Evolutionary conservation across 2,113 vertebrate species (phyloP).

Genomic region (Dendropsophus ebraccatus): DNA sequence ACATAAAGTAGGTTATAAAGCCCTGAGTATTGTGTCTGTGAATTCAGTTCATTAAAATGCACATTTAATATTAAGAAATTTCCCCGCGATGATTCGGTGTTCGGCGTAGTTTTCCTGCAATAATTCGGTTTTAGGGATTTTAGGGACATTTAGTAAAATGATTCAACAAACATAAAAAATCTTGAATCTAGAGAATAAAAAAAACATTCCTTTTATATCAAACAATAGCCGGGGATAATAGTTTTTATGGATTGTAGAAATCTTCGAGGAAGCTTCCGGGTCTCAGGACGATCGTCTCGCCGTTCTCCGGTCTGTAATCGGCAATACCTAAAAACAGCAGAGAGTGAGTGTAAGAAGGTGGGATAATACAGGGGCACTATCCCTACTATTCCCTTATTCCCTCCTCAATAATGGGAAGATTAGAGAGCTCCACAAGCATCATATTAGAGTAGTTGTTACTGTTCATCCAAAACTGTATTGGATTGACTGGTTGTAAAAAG

Average conservation of each 20-base stretch:
- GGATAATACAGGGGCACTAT: neutral
- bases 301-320: slow-evolving; percentile 76
- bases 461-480: too few relatives aligned
- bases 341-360: neutral
- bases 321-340: slow-evolving; percentile 73
- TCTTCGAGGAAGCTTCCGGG: slow-evolving; percentile 62
- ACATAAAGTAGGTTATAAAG: neutral
- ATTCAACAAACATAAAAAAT: neutral
- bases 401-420: too few relatives aligned
- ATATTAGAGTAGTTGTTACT: neutral
- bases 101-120: too few relatives aligned
- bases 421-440: neutral
- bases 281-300: slow-evolving; percentile 79
- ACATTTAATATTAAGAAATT: neutral
- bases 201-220: neutral
- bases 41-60: neutral
- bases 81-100: neutral
- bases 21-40: neutral
- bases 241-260: neutral
- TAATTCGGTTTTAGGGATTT: neutral
- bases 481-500: too few relatives aligned
- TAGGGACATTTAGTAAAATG: neutral
- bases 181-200: neutral
- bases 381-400: too few relatives aligned
- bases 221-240: neutral